Evolutionary conservation across 2,113 vertebrate genomes (phyloP).

Genomic region (Toxotes chatareus): DNA sequence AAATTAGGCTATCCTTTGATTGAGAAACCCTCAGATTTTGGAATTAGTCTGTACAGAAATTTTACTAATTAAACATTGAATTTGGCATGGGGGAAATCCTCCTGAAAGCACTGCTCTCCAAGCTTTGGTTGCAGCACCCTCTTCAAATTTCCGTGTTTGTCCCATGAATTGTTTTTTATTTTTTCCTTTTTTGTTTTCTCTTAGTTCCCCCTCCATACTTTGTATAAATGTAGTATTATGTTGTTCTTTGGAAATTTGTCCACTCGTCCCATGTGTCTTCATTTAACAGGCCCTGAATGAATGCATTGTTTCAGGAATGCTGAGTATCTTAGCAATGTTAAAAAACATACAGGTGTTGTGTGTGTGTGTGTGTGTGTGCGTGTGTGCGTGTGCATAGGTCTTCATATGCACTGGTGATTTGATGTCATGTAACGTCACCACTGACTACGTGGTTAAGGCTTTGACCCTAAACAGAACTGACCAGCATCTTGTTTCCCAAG

Average conservation of each 20-base stretch:
- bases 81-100: constrained; percentile 35
- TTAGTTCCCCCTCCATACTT: background rate
- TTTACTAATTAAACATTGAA: constrained; percentile 39
- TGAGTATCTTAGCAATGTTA: constrained; percentile 53
- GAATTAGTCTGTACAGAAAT: constrained; percentile 53
- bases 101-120: constrained; percentile 80
- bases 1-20: constrained; percentile 61
- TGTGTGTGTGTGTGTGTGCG: background rate
- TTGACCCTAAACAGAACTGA: constrained; percentile 27
- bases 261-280: constrained; percentile 52
- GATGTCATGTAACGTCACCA: constrained; percentile 38
- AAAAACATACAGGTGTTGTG: constrained; percentile 34
- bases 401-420: constrained; percentile 53
- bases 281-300: constrained; percentile 56
- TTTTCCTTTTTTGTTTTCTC: constrained; percentile 3
- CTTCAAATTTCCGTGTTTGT: constrained; percentile 68
- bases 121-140: constrained; percentile 85
- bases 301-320: constrained; percentile 48
- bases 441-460: constrained; percentile 39
- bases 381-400: constrained; percentile 26
- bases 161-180: constrained; percentile 28
- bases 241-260: constrained; percentile 35
- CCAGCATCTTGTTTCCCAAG: constrained; percentile 29
- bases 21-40: constrained; percentile 43
- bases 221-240: constrained; percentile 39